Conservation (phyloP, 2,888 invertebrate genomes). For the Aleiodes testaceus region DNA sequence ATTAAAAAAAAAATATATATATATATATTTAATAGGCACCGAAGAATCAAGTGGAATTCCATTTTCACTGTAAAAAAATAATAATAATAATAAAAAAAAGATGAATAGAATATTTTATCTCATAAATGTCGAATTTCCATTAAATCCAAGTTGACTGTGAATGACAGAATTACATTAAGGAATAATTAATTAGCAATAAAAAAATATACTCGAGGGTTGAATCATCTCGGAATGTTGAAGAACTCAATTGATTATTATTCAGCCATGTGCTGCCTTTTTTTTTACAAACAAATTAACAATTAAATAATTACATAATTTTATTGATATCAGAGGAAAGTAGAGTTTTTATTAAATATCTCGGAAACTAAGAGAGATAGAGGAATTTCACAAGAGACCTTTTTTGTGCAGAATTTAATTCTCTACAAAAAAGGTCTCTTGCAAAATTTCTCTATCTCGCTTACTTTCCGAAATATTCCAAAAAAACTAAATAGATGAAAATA, state of each 20-base stretch:
- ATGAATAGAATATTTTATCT: background rate
- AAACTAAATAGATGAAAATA: no score
- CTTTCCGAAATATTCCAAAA: no score
- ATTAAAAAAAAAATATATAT: background rate
- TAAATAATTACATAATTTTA: conserved; percentile 38
- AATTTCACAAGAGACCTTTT: no score
- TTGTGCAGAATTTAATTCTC: no score
- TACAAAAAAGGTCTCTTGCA: no score
- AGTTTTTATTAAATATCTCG: no score
- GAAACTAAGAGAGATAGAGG: no score
- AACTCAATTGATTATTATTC: conserved; percentile 48
- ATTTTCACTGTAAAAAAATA: background rate
- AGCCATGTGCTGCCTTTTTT: conserved; percentile 38
- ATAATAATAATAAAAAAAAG: background rate
- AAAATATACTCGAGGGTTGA: conserved; percentile 13
- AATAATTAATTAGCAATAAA: conserved; percentile 19
- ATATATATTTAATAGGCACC: background rate
- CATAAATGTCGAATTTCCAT: conserved; percentile 21
- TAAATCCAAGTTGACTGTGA: background rate
- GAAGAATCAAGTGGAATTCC: conserved; percentile 27
- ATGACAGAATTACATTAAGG: conserved; percentile 11
- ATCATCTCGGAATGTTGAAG: conserved; percentile 43
- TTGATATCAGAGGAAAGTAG: conserved; percentile 34
- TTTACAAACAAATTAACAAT: conserved; percentile 20
- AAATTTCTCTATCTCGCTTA: no score